These are phyloP conservation scores for Arbacia lixula DNA, from an alignment of 53 echinoderm and acorn worm species.

Conservation along the genomic window DNA sequence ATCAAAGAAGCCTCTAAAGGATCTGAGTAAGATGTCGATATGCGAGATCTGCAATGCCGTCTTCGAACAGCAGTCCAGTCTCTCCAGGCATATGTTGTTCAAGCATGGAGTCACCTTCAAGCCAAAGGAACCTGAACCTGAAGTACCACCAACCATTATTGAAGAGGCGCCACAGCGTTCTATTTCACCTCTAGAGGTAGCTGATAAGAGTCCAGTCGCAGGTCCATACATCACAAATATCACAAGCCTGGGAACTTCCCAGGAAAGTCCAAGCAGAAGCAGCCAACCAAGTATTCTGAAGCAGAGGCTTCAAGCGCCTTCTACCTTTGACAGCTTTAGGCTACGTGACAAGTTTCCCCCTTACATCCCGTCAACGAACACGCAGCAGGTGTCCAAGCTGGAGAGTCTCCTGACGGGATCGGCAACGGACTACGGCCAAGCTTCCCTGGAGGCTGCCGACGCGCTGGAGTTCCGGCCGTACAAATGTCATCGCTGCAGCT, in stretches of 20 bases:
- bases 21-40: conserved; percentile 44
- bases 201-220: background rate
- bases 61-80: conserved; percentile 30
- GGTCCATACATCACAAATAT: conserved; percentile 22
- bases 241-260: conserved; percentile 23
- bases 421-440: background rate
- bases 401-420: conserved; percentile 18
- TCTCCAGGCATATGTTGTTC: conserved; percentile 38
- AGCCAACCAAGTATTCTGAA: conserved; percentile 3
- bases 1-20: conserved; percentile 17
- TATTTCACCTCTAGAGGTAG: background rate
- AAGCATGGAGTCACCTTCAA: conserved; percentile 36
- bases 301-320: conserved; percentile 22
- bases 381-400: background rate
- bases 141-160: background rate
- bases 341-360: no score
- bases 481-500: conserved; percentile 29
- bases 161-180: background rate
- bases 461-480: conserved; percentile 25
- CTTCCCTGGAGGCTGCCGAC: background rate
- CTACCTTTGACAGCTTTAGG: background rate
- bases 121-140: background rate
- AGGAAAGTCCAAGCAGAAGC: background rate
- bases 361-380: background rate
- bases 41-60: conserved; percentile 51